Base-by-base conservation (phyloP, 2,888 invertebrate genomes). In the Chorisops tibialis region DNA sequence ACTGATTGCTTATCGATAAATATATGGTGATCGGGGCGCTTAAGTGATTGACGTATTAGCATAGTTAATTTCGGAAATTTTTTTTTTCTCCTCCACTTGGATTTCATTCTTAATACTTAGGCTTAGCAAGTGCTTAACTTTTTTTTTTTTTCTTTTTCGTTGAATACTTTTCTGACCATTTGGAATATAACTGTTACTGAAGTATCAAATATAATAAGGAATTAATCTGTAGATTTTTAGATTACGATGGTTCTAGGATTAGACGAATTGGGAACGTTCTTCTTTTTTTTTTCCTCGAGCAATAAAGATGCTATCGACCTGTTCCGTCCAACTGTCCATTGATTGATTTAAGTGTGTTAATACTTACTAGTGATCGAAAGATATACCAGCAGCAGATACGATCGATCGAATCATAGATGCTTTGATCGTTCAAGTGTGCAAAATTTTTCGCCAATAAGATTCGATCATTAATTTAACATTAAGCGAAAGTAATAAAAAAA, bases 261-360 rank as follows among this genome's bases (percentile, higher is more conserved):
- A 9, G 30, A 30, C 9, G 38, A 38, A 52, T 52, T 52, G 38
- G 39, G 38, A 7, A 52, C 51, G 38, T 2, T 21, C 11, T 12
- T 30, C 11, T 50, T 30, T 7, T 30, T 30, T 30, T 5, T 30
- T 5, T 30, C n/a, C 7, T 7, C n/a, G 48, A n/a, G 11, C 22
- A 41, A 3, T 21, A 52, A 54, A 41, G 21, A 54, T 54, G 41
- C 41, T 54, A 54, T 54, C 54, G 54, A 54, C 54, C 54, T 43
- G 39, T 16, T 54, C n/a, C 21, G 22, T 37, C 4, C 5, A 5
- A 50, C 38, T 38, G 5, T 38, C 41, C 54, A 41, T 54, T 54
- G 54, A 54, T 54, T 54, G 43, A 54, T 54, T 54, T 54, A 54
- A 54, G 54, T 54, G 54, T 54, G 54, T 54, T 54, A 54, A 54